Base-by-base conservation (phyloP, 1,140 invertebrate genomes). In the Aethina tumida region DNA sequence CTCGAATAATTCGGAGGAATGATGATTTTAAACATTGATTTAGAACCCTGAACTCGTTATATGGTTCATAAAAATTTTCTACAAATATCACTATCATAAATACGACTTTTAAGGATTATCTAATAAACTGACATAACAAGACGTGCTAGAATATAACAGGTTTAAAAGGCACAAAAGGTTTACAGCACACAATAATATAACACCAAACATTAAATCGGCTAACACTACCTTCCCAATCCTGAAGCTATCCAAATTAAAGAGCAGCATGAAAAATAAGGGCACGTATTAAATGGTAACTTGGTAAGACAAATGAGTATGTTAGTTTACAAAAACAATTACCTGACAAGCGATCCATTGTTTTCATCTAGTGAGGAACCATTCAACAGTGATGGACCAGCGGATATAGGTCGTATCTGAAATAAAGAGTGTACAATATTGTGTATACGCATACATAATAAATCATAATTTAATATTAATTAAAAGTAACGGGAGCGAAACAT, bases 211-310 rank as follows among this genome's bases (percentile, higher is more conserved):
- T 61, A 77, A 65, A 66, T 79, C 75, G 63, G 73, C 71, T 64
- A 69, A 75, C 68, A 75, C 68, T 77, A 79, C 75, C 75, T 77
- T 75, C 66, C 74, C 74, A 64, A 75, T 75, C 67, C 73, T 71
- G 64, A 75, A 73, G 68, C 74, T 78, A 24, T 31, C 33, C 49
- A 41, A 50, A 45, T 34, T 35, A 27, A 38, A 57, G 40, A 41
- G 42, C 50, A 60, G 56, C 58, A 55, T 45, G 50, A 57, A 56
- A 34, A 53, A 50, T 45, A 47, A 35, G 40, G 43, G 41, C 28
- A 29, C 52, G 28, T 34, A 44, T 50, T 46, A 42, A 42, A 35
- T 37, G 20, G 40, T 39, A 33, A 47, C 21, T 18, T 20, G 28
- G 35, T 31, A 40, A 21, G 15, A 30, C 30, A 27, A n/a, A n/a